Base-by-base conservation (phyloP, 2,888 invertebrate species). In the Agriotes lineatus region DNA sequence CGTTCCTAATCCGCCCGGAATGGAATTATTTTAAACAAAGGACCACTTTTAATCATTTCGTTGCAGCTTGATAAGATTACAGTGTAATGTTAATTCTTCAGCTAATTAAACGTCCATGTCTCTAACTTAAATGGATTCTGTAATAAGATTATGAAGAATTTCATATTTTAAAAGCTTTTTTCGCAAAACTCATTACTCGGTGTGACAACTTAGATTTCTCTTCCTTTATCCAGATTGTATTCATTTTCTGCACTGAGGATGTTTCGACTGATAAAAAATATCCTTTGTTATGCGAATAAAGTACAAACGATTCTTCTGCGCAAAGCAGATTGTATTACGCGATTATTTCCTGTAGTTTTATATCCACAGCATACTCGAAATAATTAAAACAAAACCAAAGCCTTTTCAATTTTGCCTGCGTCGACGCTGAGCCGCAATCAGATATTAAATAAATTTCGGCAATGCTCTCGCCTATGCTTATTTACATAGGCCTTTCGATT, bases 81-180 rank as follows among this genome's bases (percentile, higher is more conserved):
- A 72, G 73, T 77, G 77, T 75, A 76, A 75, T 75, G 73, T 77
- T 78, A 78, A 79, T 79, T 77, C 79, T 71, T 70, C 74, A 71
- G 76, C 77, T 78, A 79, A 79, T 79, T 79, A 79, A 78, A 78
- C 79, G 78, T 78, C 79, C 74, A 76, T 76, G 77, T 75, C 77
- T 75, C 74, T 70, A 79, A 79, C 77, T 79, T 78, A 76, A 77
- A 76, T 76, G 78, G 76, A 77, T 78, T 76, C 71, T 67, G 71
- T 78, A 79, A 79, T 77, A 69, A 76, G 78, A 79, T 79, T 79
- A 79, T 59, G 30, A 66, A 48, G 58, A 70, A 75, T 75, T 72
- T 73, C 59, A 74, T 76, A 75, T 77, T 76, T 74, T 75, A 76
- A 75, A 75, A 72, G 75, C 74, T 73, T 75, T 76, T 75, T 75